Evolutionary conservation across 2,888 invertebrate genomes (phyloP).

Genomic region (Yponomeuta cagnagella): DNA sequence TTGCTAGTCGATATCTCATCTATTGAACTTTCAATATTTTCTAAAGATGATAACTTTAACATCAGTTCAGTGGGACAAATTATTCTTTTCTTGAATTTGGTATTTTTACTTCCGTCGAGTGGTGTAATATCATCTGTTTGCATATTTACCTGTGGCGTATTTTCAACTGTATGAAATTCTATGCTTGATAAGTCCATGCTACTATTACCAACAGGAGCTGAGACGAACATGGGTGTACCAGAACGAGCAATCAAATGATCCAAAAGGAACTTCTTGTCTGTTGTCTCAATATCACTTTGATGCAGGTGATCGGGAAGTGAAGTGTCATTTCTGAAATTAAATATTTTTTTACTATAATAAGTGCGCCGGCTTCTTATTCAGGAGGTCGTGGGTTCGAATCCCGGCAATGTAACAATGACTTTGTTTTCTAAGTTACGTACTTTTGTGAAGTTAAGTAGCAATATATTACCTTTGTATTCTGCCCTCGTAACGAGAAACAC

Average conservation of each 20-base stretch:
- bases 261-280: slow-evolving; percentile 69
- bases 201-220: slow-evolving; percentile 60
- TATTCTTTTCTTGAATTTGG: slow-evolving; percentile 44
- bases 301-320: slow-evolving; percentile 33
- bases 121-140: slow-evolving; percentile 39
- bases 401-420: too few relatives aligned
- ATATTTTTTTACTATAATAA: too few relatives aligned
- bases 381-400: too few relatives aligned
- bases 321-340: slow-evolving; percentile 30
- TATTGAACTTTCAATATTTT: slow-evolving; percentile 62
- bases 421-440: too few relatives aligned
- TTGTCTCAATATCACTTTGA: slow-evolving; percentile 54
- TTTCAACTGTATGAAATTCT: slow-evolving; percentile 67
- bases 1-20: slow-evolving; percentile 63
- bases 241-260: slow-evolving; percentile 72
- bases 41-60: slow-evolving; percentile 57
- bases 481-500: too few relatives aligned
- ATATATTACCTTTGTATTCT: too few relatives aligned
- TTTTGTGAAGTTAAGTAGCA: too few relatives aligned
- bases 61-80: slow-evolving; percentile 70
- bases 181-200: slow-evolving; percentile 63
- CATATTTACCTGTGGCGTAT: slow-evolving; percentile 46
- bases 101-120: slow-evolving; percentile 32
- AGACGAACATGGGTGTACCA: slow-evolving; percentile 66
- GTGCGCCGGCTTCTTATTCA: too few relatives aligned